Evolutionary conservation across 2,888 invertebrate species (phyloP), one percentile per base, ranked within the genome.

Genomic region (Pseudococcus longispinus): DNA sequence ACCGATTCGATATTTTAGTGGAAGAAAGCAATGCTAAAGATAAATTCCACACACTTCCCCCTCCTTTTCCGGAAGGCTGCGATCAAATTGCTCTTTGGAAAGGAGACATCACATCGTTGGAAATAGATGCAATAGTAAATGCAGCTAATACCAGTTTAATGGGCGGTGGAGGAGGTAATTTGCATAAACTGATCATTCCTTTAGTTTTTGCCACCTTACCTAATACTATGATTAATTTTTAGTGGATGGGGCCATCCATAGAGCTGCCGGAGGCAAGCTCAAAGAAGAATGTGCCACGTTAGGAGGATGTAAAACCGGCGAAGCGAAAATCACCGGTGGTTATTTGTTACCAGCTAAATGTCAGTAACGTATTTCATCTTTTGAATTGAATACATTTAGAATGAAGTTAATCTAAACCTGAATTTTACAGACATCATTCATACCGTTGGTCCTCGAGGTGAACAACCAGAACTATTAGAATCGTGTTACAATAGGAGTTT

Each of bases 181-280:
- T 51, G 3, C 1, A 46, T 46, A 6, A 37, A 37, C 8, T 46
- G 44, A 46, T 46, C 44, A 13, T 46, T 46, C 13, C 15, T 46
- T 46, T 13, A 42, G 23, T 37, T 20, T 42, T 2, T 18, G 11
- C 18, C 13, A n/a, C 37, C 32, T 74, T 29, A 46, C 9, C 70
- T 89, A 70, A n/a, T n/a, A 2, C 8, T 26, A 18, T 3, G 0
- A 74, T 74, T 4, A 32, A 32, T 4, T 80, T 90, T 60, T 88
- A 94, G 97, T 97, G 26, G 97, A 97, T 91, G 97, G 97, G 55
- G 96, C 96, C 8, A 97, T 97, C 89, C 97, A 97, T 90, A 91
- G 93, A 88, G 95, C 94, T 0, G 97, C 97, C 51, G 97, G 97
- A 2, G 90, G 91, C 1, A 90, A 91, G 82, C 91, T 96, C 80